Conservation (phyloP, 2,113 vertebrate genomes). For the Athene cunicularia region DNA sequence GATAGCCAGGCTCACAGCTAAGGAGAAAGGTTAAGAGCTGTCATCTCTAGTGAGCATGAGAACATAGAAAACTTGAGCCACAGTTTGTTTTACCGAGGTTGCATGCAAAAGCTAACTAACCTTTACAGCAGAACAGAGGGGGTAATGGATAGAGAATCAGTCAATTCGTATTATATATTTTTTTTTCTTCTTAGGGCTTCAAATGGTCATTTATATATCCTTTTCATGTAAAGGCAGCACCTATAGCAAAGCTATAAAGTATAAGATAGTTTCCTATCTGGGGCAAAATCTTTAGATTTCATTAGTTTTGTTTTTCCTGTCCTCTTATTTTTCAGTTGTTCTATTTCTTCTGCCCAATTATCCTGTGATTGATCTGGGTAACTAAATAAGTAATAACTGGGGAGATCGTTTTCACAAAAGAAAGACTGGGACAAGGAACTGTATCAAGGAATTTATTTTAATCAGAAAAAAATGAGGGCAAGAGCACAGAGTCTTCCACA, state of each 20-base stretch:
- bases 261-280: background rate
- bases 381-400: background rate
- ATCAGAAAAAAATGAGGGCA: background rate
- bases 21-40: background rate
- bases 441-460: background rate
- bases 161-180: background rate
- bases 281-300: background rate
- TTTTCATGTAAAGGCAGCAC: background rate
- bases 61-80: background rate
- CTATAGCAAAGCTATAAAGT: background rate
- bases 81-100: background rate
- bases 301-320: background rate
- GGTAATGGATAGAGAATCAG: background rate
- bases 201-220: background rate
- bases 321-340: slow-evolving; percentile 13
- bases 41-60: background rate
- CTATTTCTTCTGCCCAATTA: background rate
- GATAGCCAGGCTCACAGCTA: background rate
- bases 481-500: accelerated
- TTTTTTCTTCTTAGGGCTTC: background rate
- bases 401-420: background rate
- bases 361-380: background rate
- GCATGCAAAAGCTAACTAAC: background rate
- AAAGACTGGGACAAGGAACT: background rate
- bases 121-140: background rate